phyloP scores from a whole-genome alignment of 2,113 vertebrate species.

The Lasiurus cinereus region DNA sequence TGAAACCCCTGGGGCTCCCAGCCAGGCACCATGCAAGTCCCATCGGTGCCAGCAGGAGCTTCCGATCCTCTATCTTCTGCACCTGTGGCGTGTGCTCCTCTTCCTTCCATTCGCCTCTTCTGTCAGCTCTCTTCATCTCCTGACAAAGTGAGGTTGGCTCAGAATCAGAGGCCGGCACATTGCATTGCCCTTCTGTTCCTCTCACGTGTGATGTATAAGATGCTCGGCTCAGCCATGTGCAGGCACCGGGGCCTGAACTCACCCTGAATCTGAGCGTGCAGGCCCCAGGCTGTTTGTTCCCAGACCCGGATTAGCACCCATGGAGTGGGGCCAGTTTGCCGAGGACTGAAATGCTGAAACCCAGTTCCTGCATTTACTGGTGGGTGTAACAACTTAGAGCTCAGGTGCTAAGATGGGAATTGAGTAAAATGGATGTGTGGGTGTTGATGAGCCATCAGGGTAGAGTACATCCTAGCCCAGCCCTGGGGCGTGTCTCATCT shows the following conservation, averaged over 20 bases:
- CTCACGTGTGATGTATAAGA: neutral
- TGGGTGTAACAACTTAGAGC: neutral
- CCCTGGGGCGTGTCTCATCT: neutral
- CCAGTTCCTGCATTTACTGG: neutral
- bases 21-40: neutral
- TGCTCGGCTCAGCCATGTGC: neutral
- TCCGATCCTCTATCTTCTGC: neutral
- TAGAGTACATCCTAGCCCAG: neutral
- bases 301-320: neutral
- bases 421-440: neutral
- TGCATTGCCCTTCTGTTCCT: neutral
- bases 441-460: neutral
- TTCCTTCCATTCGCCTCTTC: neutral
- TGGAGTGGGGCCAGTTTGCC: neutral
- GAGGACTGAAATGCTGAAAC: neutral
- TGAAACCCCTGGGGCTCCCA: neutral
- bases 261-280: neutral
- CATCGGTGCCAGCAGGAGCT: neutral
- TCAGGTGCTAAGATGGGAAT: neutral
- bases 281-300: neutral
- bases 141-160: neutral
- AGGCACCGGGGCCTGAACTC: neutral
- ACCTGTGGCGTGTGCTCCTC: neutral
- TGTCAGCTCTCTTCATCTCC: neutral
- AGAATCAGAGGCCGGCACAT: neutral